Evolutionary conservation across 2,113 vertebrate genomes (phyloP), one percentile per base, ranked within the genome.

Genomic region (Corapipo altera): DNA sequence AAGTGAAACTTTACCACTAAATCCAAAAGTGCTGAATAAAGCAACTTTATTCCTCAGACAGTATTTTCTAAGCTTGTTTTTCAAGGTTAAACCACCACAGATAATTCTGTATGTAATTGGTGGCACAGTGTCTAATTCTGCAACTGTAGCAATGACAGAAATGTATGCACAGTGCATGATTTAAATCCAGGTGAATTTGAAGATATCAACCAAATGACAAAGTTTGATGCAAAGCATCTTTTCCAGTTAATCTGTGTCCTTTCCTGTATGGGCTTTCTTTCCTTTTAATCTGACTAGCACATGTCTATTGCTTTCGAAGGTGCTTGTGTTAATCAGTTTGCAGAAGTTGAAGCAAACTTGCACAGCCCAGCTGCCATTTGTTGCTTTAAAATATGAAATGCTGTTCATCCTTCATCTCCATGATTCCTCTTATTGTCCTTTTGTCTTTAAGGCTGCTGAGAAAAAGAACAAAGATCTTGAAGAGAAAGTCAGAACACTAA

Each of bases 391-490:
- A 64, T 88, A 1, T 64, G 30, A 91, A 78, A 66, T 49, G 51
- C 35, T 61, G 55, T 39, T 83, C 57, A 21, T 91, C 48, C 15
- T 66, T 67, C 75, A 75, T n/a, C 80, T 82, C 48, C 66, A 0
- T 82, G 41, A 93, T 94, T 92, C 82, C 79, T 87, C 62, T 86
- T 44, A 33, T 10, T 85, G 73, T 89, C 92, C 48, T 92, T 54
- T 94, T 96, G 70, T 96, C 92, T 94, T 95, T 32, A 98, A 99
- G 99, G 98, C 96, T 8, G 98, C 99, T 3, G 99, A 99, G 94
- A 96, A 95, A 62, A 98, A 98, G 97, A 99, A 99, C 97, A 98
- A 98, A 88, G 99, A 98, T 28, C 97, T 99, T 55, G 98, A 99
- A 79, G 98, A 98, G 85, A 98, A 98, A 95, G 97, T 99, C 85